phyloP scores from a whole-genome alignment of 2,888 invertebrate species.

The Gandaritis pyraliata region DNA sequence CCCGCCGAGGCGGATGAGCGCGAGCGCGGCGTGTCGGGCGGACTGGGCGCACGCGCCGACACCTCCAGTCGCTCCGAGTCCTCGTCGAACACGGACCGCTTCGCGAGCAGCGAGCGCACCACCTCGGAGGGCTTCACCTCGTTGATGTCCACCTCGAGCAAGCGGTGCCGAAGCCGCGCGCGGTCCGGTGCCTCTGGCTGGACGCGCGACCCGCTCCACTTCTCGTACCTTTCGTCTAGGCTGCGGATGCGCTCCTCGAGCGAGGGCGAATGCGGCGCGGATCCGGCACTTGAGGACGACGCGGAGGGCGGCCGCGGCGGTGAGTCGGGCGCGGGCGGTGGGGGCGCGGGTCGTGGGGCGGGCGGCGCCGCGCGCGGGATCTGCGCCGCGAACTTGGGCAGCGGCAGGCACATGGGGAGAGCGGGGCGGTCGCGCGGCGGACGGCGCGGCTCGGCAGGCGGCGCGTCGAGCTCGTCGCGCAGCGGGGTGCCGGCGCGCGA shows the following conservation, averaged over 20 bases:
- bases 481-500: conserved; percentile 83
- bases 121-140: conserved; percentile 97
- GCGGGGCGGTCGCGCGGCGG: conserved; percentile 85
- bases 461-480: conserved; percentile 89
- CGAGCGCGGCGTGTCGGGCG: conserved; percentile 56
- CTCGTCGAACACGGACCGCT: conserved; percentile 97
- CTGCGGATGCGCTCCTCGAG: conserved; percentile 96
- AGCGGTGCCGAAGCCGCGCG: conserved; percentile 87
- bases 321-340: conserved; percentile 85
- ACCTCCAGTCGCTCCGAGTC: conserved; percentile 96
- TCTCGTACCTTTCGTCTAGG: conserved; percentile 96
- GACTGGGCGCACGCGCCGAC: conserved; percentile 92
- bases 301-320: conserved; percentile 89
- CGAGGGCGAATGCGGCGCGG: conserved; percentile 89
- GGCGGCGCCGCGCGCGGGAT: conserved; percentile 82
- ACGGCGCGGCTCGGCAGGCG: conserved; percentile 90
- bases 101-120: conserved; percentile 95
- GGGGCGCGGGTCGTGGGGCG: conserved; percentile 71
- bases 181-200: conserved; percentile 84
- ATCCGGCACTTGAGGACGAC: conserved; percentile 89
- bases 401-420: conserved; percentile 91
- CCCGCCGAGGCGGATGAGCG: conserved; percentile 53
- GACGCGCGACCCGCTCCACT: conserved; percentile 89
- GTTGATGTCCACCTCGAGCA: conserved; percentile 91
- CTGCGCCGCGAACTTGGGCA: conserved; percentile 94